Evolutionary conservation across 2,888 invertebrate species (phyloP).

Genomic region (Calliopum simillimum): DNA sequence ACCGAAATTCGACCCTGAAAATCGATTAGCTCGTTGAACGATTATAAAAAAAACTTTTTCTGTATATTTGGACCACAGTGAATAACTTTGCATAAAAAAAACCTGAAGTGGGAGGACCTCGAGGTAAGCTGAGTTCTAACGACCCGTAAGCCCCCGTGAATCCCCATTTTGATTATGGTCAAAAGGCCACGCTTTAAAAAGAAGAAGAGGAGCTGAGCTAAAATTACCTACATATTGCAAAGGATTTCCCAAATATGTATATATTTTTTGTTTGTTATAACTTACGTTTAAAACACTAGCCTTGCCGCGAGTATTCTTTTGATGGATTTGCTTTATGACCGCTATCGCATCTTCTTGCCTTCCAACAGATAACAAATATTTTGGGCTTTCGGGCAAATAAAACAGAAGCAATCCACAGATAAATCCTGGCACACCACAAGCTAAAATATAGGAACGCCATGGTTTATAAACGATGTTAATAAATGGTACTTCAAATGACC

Average conservation of each 20-base stretch:
- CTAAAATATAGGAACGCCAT: slow-evolving; percentile 61
- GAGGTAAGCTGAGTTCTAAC: too few relatives aligned
- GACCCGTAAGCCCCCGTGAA: too few relatives aligned
- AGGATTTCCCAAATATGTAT: too few relatives aligned
- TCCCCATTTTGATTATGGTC: too few relatives aligned
- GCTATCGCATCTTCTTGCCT: slow-evolving; percentile 52
- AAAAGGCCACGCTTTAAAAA: too few relatives aligned
- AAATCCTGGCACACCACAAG: slow-evolving; percentile 57
- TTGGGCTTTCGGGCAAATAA: slow-evolving; percentile 62
- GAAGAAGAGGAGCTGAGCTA: too few relatives aligned
- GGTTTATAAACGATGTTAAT: slow-evolving; percentile 56
- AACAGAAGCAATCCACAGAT: slow-evolving; percentile 52
- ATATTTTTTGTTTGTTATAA: slow-evolving; percentile 35
- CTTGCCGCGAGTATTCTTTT: slow-evolving; percentile 51
- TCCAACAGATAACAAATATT: slow-evolving; percentile 57
- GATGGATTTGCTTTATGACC: slow-evolving; percentile 52
- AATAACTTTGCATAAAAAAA: too few relatives aligned
- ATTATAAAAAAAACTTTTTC: too few relatives aligned
- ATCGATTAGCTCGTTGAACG: too few relatives aligned
- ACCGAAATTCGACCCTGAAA: too few relatives aligned
- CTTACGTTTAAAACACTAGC: slow-evolving; percentile 18
- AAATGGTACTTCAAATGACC: slow-evolving; percentile 52
- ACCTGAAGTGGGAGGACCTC: too few relatives aligned
- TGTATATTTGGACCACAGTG: too few relatives aligned
- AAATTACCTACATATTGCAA: not conserved